Evolutionary conservation across 2,797 vertebrate species (phyloP).

Genomic region (Melanotaenia boesemani): DNA sequence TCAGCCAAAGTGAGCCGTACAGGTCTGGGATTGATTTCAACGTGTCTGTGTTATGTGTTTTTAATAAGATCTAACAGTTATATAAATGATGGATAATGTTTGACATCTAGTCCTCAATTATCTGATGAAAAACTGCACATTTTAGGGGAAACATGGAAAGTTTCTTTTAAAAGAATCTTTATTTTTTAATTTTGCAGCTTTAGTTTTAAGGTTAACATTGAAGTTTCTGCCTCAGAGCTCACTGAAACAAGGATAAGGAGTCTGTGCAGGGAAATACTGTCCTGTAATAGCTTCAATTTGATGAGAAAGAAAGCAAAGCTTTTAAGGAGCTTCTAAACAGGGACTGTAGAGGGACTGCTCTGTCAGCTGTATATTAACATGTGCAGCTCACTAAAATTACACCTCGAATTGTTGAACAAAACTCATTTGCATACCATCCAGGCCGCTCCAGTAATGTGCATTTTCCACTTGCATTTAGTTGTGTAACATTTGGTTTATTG

Average conservation of each 20-base stretch:
- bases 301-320: background rate
- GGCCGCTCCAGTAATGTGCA: background rate
- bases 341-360: background rate
- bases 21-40: conserved; percentile 38
- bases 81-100: conserved; percentile 16
- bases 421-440: background rate
- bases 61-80: conserved; percentile 28
- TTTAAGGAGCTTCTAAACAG: background rate
- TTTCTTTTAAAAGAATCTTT: background rate
- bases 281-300: background rate
- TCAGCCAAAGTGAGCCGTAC: conserved; percentile 29
- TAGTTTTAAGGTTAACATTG: background rate
- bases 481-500: too few relatives aligned
- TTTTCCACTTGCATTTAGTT: too few relatives aligned
- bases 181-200: background rate
- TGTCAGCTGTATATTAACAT: background rate
- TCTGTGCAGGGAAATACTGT: background rate
- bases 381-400: background rate
- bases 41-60: conserved; percentile 10
- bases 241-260: background rate
- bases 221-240: background rate
- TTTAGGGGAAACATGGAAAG: background rate
- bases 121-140: conserved; percentile 8
- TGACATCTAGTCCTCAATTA: conserved; percentile 6
- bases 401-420: background rate